These are phyloP conservation scores for Argentina silus DNA, from an alignment of 2,797 vertebrate genomes.

Conservation along the genomic window DNA sequence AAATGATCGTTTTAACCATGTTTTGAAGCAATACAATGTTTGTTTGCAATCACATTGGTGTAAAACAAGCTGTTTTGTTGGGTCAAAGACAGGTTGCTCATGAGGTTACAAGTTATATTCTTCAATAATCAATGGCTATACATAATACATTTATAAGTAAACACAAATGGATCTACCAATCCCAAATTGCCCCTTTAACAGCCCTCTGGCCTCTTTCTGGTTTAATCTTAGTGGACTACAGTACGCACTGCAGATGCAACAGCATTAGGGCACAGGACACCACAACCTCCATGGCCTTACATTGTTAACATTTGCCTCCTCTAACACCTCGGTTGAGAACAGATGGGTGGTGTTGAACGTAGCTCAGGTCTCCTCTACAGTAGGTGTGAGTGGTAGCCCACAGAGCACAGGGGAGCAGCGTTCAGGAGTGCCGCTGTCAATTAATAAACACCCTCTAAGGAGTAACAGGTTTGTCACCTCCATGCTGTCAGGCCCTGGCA, in stretches of 20 bases:
- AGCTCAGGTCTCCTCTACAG: background rate
- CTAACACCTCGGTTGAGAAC: background rate
- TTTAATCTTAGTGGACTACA: too few species aligned
- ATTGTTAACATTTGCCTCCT: background rate
- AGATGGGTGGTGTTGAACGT: constrained; percentile 22
- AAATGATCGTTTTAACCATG: too few species aligned
- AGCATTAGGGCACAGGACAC: background rate
- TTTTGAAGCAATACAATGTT: too few species aligned
- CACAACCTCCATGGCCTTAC: background rate
- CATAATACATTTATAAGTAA: too few species aligned
- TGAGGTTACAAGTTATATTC: too few species aligned
- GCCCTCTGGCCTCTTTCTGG: too few species aligned
- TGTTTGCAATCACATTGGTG: too few species aligned
- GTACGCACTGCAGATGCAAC: background rate
- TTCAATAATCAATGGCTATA: too few species aligned
- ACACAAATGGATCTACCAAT: too few species aligned
- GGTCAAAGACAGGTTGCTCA: too few species aligned
- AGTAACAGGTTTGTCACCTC: constrained; percentile 47
- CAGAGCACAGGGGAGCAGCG: background rate
- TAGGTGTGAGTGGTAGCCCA: background rate
- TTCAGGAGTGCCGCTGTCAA: constrained; percentile 29
- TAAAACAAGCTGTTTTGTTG: too few species aligned
- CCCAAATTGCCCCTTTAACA: too few species aligned
- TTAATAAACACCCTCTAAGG: constrained; percentile 26
- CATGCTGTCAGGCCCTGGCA: constrained; percentile 33